Evolutionary conservation across 2,888 invertebrate species (phyloP), one percentile per base, ranked within the genome.

Genomic region (Didymodactylos carnosus): DNA sequence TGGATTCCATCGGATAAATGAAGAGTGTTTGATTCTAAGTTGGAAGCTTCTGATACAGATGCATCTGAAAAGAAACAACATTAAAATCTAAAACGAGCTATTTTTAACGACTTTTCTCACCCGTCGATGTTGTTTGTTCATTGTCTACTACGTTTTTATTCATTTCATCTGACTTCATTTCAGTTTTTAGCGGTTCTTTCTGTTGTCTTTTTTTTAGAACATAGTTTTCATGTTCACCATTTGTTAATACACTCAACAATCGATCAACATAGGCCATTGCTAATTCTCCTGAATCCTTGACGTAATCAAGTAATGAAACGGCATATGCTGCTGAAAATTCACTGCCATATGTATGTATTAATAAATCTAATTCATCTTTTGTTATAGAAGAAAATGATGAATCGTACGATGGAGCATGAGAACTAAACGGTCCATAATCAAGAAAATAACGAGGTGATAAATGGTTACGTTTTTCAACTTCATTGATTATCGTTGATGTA

Each of bases 331-430:
- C 88, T 0, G 92, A 91, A 1, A 89, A 89, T 78, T 93, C 94
- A 79, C 91, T 91, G 82, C 91, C 95, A 80, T 97, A 91, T 0
- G 95, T 94, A 77, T 91, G 89, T 79, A 91, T 88, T 3, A 97
- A 88, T 77, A 95, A 83, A 80, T 94, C 93, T 0, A 92, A 90
- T 81, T 95, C 94, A 76, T 92, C 92, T 82, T 92, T 91, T 40
- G 89, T 91, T 76, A 95, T 85, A 79, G 92, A 94, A 0, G 97
- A 89, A 86, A 95, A 95, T 8, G 94, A 92, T 0, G 94, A 94
- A 84, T 99, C 98, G 83, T 91, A 93, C 49, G 90, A 88, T 0
- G 98, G 98, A 6, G 94, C 95, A 85, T 94, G 94, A 0, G 94
- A 93, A 76, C 92, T 90, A 86, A 92, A 98, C 0, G 94, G 90